Evolutionary conservation across 2,113 vertebrate genomes (phyloP).

Genomic region (Herpailurus yagouaroundi): DNA sequence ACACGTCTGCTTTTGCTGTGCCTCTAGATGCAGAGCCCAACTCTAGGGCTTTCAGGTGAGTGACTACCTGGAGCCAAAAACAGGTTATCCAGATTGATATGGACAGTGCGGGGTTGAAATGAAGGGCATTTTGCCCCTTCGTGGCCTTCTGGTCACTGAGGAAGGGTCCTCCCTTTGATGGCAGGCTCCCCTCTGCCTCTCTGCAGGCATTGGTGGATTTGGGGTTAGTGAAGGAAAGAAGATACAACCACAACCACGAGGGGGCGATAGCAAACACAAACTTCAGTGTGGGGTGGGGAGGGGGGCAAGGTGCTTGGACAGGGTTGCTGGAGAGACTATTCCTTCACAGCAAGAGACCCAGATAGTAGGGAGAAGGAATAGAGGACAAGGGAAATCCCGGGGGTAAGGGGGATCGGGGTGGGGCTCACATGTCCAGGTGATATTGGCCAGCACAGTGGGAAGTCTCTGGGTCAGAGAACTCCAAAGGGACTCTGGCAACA

Average conservation of each 20-base stretch:
- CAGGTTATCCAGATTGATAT: neutral
- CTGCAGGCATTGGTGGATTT: neutral
- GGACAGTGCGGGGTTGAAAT: neutral
- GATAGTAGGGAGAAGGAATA: neutral
- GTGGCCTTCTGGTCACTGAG: neutral
- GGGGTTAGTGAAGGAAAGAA: neutral
- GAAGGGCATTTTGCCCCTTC: neutral
- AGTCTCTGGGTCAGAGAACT: neutral
- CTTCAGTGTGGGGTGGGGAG: rapidly evolving
- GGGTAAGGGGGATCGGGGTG: neutral
- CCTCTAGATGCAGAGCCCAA: neutral
- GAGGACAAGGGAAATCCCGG: neutral
- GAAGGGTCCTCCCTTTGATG: neutral
- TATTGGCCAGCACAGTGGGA: neutral
- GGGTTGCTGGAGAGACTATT: neutral
- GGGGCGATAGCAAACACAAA: neutral
- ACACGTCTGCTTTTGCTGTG: neutral
- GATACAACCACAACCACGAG: neutral
- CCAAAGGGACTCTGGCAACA: too few species aligned
- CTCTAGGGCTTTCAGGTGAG: neutral
- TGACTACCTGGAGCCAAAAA: rapidly evolving
- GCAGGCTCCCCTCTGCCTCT: neutral
- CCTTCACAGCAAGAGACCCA: neutral
- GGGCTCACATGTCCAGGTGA: neutral
- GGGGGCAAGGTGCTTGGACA: neutral